Base-by-base conservation (phyloP, 1,140 invertebrate genomes). In the Cotesia glomerata region DNA sequence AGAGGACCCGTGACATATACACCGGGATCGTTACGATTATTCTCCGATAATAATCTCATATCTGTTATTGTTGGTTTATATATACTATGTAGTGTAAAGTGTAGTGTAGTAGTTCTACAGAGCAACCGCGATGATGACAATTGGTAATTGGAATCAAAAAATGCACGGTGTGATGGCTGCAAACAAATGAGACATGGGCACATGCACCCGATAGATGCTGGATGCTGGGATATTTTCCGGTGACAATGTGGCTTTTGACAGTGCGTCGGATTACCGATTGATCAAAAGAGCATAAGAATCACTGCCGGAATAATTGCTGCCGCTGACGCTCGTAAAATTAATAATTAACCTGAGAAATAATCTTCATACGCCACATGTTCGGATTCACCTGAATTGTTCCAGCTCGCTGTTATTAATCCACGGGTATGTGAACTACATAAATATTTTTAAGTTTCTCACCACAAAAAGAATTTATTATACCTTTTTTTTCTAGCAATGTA, bases 121-220 rank as follows among this genome's bases (percentile, higher is more conserved):
- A 7, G 39, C 7, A 11, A 45, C 39, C 39, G 39, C 39, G 39
- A 45, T 26, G 18, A 58, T 58, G 56, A 58, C 56, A 58, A 58
- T 58, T 58, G 56, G 56, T 58, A 58, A 58, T 58, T 58, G 56
- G 56, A 58, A 58, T 58, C 56, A 58, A 58, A 58, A 58, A 58
- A 58, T 58, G 18, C 26, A 58, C 18, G 56, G 56, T 18, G 16
- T 58, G 56, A 58, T 58, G 56, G 56, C 18, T 58, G 16, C 18
- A 18, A 58, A 58, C 56, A 58, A 58, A 58, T 58, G 18, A 9
- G 16, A 54, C 84, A 82, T 84, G 85, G 26, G 59, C 26, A 35
- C 32, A 34, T 14, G 14, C n/a, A 54, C 52, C 52, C 5, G 16
- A 16, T 54, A 16, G 52, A 54, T n/a, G 52, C n/a, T 56, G 54